Evolutionary conservation across 1,140 invertebrate genomes (phyloP), one percentile per base, ranked within the genome.

Genomic region (Dreissena rostriformis): DNA sequence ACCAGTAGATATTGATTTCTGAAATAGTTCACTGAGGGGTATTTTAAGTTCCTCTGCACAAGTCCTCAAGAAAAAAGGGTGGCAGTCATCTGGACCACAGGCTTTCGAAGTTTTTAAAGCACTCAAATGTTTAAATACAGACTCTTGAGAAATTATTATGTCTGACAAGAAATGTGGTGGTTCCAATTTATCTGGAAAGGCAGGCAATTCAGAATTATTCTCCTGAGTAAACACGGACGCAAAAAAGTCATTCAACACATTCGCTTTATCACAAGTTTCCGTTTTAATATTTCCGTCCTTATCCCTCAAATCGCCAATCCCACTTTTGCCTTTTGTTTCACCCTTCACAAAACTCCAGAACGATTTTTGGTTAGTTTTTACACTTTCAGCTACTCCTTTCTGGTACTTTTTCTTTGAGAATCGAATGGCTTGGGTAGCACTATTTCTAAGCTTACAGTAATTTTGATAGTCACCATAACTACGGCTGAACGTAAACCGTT

Each of bases 1-100:
- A 53, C 74, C 51, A n/a, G 10, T 49, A 17, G 70, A 57, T 49
- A 73, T 55, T 63, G 83, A 85, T n/a, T 68, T n/a, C 52, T 84
- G 68, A 52, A 71, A 84, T 57, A 84, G 6, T 17, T 39, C 15
- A 29, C 22, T 19, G 39, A 85, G 29, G 8, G 53, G 14, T 22
- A 8, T 24, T 12, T 65, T 22, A 4, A 68, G 26, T 10, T 19
- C 24, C 51, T 2, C 10, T 82, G 66, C 6, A 51, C 49, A 26
- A 39, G 53, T 39, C 22, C 61, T 67, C 7, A 67, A 17, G n/a
- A 70, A n/a, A 63, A 67, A 24, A 73, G 68, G 66, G 57, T 76
- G 49, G 39, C 83, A n/a, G 73, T 24, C 4, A 63, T 66, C 85
- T 29, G 52, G 70, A 39, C 76, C 67, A 26, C 52, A 67, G 51